Base-by-base conservation (phyloP, 37 sponge, comb jelly and placozoan species). In the Cliona cf. orientalis region DNA sequence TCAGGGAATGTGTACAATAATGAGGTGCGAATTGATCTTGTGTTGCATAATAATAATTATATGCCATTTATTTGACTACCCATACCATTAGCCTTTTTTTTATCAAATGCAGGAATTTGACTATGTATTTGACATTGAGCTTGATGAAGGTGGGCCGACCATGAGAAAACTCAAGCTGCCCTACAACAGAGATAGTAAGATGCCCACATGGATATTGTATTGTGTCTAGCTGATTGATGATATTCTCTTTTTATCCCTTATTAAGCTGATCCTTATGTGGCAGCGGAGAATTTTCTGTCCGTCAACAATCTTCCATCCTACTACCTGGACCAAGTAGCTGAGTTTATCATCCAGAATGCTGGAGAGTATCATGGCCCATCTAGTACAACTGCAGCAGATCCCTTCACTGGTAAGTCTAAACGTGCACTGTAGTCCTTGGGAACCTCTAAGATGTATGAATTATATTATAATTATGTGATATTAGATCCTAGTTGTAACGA, bases 241-340 rank as follows among this genome's bases (percentile, higher is more conserved):
- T 63, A 0, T 65, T 41, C 78, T 63, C n/a, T 3, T 11, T 42
- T 62, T n/a, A 12, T 39, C 59, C 39, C 56, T 66, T 22, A 41
- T 29, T 7, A 42, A 92, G 94, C 49, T 66, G 94, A 93, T 64
- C 94, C 94, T 5, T 93, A 79, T 39, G 57, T 86, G 38, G 87
- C 94, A 33, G 94, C 94, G 4, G 79, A 85, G 61, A 60, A 82
- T n/a, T 93, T 93, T 43, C 71, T 93, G n/a, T n/a, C 58, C n/a
- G 82, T 71, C n/a, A 82, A 93, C 74, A 71, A 72, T 32, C 71
- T 93, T 12, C 94, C 91, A 1, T 49, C 55, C 1, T 56, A 25
- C 28, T 89, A 93, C 62, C 61, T 93, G 46, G 94, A 93, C 62
- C 92, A 93, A 72, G 91, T 91, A n/a, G 91, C 91, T 31, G 83